These are phyloP conservation scores for Gryllus bimaculatus DNA, from an alignment of 1,140 invertebrate genomes.

Conservation along the genomic window DNA sequence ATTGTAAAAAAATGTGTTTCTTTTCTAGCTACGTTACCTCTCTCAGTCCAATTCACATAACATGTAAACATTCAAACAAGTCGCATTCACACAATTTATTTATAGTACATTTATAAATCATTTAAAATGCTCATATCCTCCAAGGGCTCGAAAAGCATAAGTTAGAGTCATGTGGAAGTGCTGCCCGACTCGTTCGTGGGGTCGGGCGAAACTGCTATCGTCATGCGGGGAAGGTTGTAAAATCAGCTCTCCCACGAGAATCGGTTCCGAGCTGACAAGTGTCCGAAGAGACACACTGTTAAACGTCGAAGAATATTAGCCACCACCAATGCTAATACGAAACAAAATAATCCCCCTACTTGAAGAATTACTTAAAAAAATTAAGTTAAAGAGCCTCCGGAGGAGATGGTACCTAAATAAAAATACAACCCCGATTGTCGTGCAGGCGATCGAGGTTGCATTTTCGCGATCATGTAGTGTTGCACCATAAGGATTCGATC, in stretches of 20 bases:
- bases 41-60: constrained; percentile 3
- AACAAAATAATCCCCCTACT: constrained; percentile 16
- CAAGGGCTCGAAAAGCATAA: constrained; percentile 17
- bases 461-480: constrained; percentile 14
- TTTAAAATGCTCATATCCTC: constrained; percentile 21
- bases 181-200: too few species aligned
- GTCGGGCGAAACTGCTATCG: background rate
- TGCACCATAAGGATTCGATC: background rate
- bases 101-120: constrained; percentile 20
- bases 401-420: constrained; percentile 19
- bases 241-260: background rate
- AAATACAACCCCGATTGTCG: constrained; percentile 19
- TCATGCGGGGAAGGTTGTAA: background rate
- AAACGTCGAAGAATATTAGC: constrained; percentile 13
- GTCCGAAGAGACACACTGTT: background rate
- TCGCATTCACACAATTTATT: constrained; percentile 12
- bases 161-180: background rate
- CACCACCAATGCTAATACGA: constrained; percentile 11
- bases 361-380: constrained; percentile 13
- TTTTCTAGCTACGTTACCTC: background rate
- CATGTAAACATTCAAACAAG: constrained; percentile 6
- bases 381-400: constrained; percentile 20
- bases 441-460: constrained; percentile 14
- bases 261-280: background rate
- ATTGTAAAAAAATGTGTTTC: background rate